A percentile compares a stretch with the other conserved stretches of the same genome.
phyloP scores from a whole-genome alignment of 2,113 vertebrate species.

The Halcyon senegalensis region DNA sequence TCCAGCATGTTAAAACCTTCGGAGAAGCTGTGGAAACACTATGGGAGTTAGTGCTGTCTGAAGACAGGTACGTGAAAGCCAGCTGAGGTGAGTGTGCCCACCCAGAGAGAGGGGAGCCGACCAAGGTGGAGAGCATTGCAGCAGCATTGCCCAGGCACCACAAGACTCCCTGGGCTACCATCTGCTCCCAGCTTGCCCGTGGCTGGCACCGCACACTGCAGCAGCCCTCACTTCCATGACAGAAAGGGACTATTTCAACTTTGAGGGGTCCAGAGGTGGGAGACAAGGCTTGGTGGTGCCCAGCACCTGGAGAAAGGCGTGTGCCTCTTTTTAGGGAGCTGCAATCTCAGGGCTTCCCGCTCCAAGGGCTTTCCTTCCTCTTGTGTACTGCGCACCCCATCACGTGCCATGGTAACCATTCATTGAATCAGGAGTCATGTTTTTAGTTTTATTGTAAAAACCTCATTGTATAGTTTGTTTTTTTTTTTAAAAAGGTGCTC shows the following conservation, averaged over 20 bases:
- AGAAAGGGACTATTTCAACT: background rate
- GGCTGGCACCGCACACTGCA: background rate
- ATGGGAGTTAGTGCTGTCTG: background rate
- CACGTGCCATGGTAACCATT: rapidly evolving
- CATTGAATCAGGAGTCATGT: background rate
- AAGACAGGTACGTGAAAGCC: background rate
- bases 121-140: background rate
- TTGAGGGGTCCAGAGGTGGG: background rate
- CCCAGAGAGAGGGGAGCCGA: background rate
- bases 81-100: background rate
- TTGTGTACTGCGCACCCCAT: background rate
- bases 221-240: background rate
- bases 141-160: background rate
- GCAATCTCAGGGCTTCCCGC: rapidly evolving
- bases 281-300: background rate
- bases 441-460: background rate
- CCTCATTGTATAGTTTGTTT: background rate
- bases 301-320: background rate
- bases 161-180: rapidly evolving
- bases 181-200: background rate
- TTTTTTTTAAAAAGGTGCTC: background rate
- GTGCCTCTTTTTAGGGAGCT: background rate
- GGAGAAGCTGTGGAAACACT: background rate
- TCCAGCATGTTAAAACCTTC: background rate
- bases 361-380: background rate